Percentiles rank a stretch among this genome's conserved stretches.
These are phyloP conservation scores for Parthenolecanium corni DNA, from an alignment of 2,888 invertebrate species.

Conservation along the genomic window DNA sequence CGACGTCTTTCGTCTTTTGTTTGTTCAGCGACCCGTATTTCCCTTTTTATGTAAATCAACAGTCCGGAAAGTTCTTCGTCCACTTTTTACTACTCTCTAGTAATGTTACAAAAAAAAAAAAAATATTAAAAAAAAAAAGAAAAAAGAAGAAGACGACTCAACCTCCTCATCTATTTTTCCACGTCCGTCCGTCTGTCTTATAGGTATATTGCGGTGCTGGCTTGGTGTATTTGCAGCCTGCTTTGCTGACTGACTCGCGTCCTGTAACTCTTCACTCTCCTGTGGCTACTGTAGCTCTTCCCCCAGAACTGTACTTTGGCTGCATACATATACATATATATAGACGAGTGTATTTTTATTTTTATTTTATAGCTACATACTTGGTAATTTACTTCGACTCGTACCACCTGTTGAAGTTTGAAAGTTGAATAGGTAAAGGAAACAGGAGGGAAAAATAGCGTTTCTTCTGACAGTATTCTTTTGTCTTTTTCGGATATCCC, in stretches of 20 bases:
- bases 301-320: neutral
- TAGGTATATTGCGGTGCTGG: neutral
- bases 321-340: neutral
- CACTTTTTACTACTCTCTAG: conserved; percentile 14
- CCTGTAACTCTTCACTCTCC: neutral
- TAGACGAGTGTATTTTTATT: neutral
- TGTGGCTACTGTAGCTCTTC: neutral
- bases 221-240: no score
- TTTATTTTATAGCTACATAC: neutral
- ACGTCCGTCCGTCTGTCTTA: neutral
- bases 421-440: no score
- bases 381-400: neutral
- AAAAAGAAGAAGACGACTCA: no score
- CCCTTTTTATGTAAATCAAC: conserved; percentile 28
- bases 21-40: conserved; percentile 28
- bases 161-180: no score
- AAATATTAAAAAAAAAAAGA: no score
- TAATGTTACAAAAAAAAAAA: no score
- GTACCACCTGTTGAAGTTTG: no score
- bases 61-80: conserved; percentile 25
- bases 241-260: neutral
- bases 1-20: conserved; percentile 26
- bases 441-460: no score
- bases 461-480: no score
- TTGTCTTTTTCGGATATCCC: no score